These are phyloP conservation scores for Sipha flava DNA, from an alignment of 1,140 invertebrate species.

Conservation along the genomic window DNA sequence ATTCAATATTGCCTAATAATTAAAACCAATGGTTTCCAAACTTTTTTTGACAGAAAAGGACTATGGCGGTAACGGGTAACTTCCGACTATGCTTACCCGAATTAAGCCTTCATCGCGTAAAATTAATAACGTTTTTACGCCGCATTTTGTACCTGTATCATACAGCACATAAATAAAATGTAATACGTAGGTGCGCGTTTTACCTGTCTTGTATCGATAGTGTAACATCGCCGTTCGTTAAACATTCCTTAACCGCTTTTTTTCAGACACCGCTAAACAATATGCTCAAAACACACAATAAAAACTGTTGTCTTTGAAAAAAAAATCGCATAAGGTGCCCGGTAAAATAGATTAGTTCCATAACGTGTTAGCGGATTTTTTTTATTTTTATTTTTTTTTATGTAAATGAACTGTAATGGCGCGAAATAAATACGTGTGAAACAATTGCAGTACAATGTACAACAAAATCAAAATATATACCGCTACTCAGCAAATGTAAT, in stretches of 20 bases:
- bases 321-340: background rate
- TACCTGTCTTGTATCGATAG: background rate
- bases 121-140: background rate
- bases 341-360: slow-evolving; percentile 17
- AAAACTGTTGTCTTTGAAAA: background rate
- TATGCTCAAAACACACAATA: background rate
- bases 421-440: background rate
- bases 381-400: too few species aligned
- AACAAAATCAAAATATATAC: background rate
- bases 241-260: background rate
- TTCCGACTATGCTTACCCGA: too few species aligned
- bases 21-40: too few species aligned
- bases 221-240: background rate
- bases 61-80: too few species aligned
- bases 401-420: background rate
- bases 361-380: background rate
- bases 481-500: background rate
- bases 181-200: background rate
- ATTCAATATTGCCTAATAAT: too few species aligned
- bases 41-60: too few species aligned
- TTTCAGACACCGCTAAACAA: background rate
- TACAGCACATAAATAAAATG: too few species aligned
- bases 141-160: too few species aligned
- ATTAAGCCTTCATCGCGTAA: background rate
- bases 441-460: background rate